Base-by-base conservation (phyloP, 2,113 vertebrate species). In the Rousettus leschenaultii region DNA sequence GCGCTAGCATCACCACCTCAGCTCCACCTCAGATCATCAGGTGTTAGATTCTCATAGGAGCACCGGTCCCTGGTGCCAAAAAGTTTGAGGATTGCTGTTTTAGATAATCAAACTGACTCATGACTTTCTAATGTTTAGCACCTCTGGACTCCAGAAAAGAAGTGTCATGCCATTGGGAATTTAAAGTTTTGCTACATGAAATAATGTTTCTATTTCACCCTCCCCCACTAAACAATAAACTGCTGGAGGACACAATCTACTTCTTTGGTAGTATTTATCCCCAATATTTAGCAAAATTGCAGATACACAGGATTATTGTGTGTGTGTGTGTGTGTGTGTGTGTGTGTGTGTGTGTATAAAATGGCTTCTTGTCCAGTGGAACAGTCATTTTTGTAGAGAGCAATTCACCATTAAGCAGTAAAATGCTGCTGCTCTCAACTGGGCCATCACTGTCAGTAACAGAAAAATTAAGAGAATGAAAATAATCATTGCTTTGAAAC, bases 401-500 rank as follows among this genome's bases (percentile, higher is more conserved):
- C 88, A 73, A 22, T 33, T 45, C 57, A 77, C 63, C 84, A 22
- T 14, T 91, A 40, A 84, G 65, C 61, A 91, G 28, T 70, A 80
- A 95, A 95, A 57, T 9, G 12, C 10, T 66, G 1, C 35, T 68
- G 16, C 28, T 96, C 13, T 91, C 79, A 65, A 51, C 7, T 91
- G 83, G 48, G 71, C 71, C 92, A 92, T 43, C 1, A 3, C 85
- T 88, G 55, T 55, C 87, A 95, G 78, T 33, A 82, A 93, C 40
- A 85, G 40, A 13, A 35, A 97, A 97, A 75, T 94, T 95, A 94
- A 96, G 51, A 73, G 7, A 86, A 89, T 92, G 91, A 96, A 71
- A 95, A 78, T 78, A 95, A 87, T 51, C 70, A 7, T 38, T 97
- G 53, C 0, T 96, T 98, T 98, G 88, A 98, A 97, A 88, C 57